Percentiles rank a stretch among this genome's conserved stretches.
Conservation (phyloP, 2,113 vertebrate genomes). For the Dasyornis broadbenti region DNA sequence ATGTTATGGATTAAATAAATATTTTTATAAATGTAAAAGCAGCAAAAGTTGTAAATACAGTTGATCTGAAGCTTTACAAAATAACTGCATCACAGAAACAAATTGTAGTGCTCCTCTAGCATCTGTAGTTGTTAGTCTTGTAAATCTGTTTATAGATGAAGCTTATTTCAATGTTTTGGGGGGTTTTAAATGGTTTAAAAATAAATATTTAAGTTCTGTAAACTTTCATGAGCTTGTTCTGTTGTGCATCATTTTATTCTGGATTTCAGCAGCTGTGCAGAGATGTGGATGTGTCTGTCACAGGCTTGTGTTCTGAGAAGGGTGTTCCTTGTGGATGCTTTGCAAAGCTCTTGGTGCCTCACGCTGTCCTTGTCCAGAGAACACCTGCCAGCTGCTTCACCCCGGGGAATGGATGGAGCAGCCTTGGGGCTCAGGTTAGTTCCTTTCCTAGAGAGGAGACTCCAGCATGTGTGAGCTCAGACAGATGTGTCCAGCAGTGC, state of each 20-base stretch:
- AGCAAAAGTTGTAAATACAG: slow-evolving; percentile 79
- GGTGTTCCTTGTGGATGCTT: neutral
- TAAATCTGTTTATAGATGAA: slow-evolving; percentile 81
- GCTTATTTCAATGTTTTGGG: slow-evolving; percentile 72
- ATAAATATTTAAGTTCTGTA: slow-evolving; percentile 89
- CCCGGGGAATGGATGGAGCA: neutral
- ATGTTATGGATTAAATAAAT: slow-evolving; percentile 79
- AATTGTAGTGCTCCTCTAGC: slow-evolving; percentile 68
- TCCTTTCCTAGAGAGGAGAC: neutral
- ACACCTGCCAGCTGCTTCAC: neutral
- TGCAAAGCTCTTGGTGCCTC: neutral
- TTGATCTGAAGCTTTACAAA: slow-evolving; percentile 79
- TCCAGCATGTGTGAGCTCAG: neutral
- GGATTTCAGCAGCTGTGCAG: neutral
- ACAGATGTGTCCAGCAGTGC: accelerated
- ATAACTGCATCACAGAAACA: slow-evolving; percentile 67
- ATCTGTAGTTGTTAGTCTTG: slow-evolving; percentile 73
- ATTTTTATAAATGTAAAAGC: slow-evolving; percentile 86
- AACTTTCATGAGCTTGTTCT: slow-evolving; percentile 31
- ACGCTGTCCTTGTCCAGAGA: neutral
- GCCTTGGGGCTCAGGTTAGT: neutral
- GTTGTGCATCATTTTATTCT: neutral
- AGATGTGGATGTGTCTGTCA: neutral
- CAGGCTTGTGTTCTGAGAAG: neutral
- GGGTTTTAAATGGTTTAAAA: slow-evolving; percentile 73